A percentile compares a stretch with the other conserved stretches of the same genome.
Evolutionary conservation across 2,113 vertebrate genomes (phyloP).

Genomic region (Cinclus cinclus): DNA sequence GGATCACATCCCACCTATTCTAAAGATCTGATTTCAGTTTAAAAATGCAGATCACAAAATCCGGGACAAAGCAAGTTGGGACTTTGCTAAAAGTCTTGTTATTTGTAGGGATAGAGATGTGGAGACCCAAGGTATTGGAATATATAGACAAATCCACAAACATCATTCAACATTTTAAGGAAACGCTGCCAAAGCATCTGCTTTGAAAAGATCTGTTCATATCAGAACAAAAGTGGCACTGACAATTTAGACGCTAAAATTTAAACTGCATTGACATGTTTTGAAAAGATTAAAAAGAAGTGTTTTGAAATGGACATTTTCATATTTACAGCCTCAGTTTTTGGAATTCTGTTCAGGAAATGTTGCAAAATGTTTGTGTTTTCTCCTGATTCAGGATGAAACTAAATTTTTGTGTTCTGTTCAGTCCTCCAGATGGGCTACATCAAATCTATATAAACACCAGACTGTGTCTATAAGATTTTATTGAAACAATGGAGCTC

Average conservation of each 20-base stretch:
- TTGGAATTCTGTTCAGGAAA: neutral
- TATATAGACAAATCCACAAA: neutral
- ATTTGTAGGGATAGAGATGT: neutral
- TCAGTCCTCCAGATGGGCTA: constrained; percentile 14
- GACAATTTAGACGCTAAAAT: neutral
- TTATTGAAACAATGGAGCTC: neutral
- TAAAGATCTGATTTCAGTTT: constrained; percentile 8
- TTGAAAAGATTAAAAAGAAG: neutral
- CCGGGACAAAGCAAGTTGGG: neutral
- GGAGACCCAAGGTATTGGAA: neutral
- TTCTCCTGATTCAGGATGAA: neutral
- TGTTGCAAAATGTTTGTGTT: constrained; percentile 13
- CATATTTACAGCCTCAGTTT: neutral
- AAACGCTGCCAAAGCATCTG: neutral
- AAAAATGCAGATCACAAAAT: neutral
- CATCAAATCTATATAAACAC: constrained; percentile 4
- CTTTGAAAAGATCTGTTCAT: neutral
- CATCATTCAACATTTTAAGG: neutral
- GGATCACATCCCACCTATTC: constrained; percentile 1
- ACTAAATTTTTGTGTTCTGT: neutral
- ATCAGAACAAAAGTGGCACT: neutral
- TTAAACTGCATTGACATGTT: neutral
- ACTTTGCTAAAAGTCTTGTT: neutral
- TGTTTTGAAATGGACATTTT: constrained; percentile 4
- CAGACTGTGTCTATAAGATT: neutral